Conservation (phyloP, 2,888 invertebrate species). For the Harpalus rufipes region DNA sequence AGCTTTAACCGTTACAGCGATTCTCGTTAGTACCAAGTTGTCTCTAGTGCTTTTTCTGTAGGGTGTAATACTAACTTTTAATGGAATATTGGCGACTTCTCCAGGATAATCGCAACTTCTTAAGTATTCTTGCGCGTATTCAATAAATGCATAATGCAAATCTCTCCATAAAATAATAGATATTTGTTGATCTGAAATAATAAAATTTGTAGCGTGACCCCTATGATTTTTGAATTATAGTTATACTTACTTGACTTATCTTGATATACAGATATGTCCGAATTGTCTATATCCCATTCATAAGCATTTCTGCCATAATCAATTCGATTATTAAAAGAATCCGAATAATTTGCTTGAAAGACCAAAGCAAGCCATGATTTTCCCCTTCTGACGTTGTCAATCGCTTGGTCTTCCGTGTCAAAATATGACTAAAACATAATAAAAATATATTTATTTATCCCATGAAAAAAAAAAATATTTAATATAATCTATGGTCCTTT, state of each 20-base stretch:
- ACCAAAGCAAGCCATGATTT: constrained; percentile 57
- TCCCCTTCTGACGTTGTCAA: constrained; percentile 21
- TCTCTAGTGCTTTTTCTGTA: no score
- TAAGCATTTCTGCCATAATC: constrained; percentile 75
- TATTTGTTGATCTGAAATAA: constrained; percentile 63
- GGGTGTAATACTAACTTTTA: constrained; percentile 58
- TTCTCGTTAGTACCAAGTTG: no score
- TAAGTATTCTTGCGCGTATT: constrained; percentile 57
- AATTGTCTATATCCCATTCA: constrained; percentile 79
- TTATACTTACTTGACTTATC: constrained; percentile 86
- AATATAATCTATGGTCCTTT: no score
- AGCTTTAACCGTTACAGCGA: no score
- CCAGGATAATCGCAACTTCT: constrained; percentile 39
- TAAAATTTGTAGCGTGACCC: not conserved
- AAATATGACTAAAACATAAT: constrained; percentile 36
- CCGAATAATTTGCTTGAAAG: constrained; percentile 58
- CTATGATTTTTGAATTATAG: no score
- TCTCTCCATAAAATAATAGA: constrained; percentile 49
- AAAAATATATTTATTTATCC: no score
- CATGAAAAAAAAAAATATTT: no score
- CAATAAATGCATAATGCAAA: constrained; percentile 54
- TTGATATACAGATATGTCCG: constrained; percentile 83
- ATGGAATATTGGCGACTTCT: constrained; percentile 32
- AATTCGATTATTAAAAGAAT: constrained; percentile 51
- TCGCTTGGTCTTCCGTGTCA: constrained; percentile 57